Base-by-base conservation (phyloP, 2,888 invertebrate genomes). In the Apocheima hispidaria region DNA sequence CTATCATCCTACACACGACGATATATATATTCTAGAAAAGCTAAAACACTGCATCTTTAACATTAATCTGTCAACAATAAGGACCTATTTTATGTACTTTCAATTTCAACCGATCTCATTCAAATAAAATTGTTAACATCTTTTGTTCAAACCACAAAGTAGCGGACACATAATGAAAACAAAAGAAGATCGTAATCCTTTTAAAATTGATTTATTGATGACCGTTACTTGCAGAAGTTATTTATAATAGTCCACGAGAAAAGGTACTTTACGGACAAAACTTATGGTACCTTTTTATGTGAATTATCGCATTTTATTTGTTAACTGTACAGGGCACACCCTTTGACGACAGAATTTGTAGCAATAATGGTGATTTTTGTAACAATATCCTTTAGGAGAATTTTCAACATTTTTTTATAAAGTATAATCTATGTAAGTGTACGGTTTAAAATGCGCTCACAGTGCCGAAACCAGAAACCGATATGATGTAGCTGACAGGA, bases 101-200 rank as follows among this genome's bases (percentile, higher is more conserved):
- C 5, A 20, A 12, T 10, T 12, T 20, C 5, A 46, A 41, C 21
- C 38, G 33, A 36, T 50, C 43, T 33, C 6, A 30, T 36, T 38
- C 23, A 51, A 52, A 63, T 12, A 12, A 28, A 51, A 51, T 54
- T 54, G 53, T 65, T 65, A 26, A 65, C 70, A 64, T 67, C 71
- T 75, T 74, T 77, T 78, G 71, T 75, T 51, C 53, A 51, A 71
- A 77, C 77, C 79, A 74, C 77, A 78, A 64, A 75, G 63, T 69
- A 72, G 77, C 75, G 71, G 76, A 72, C 70, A 69, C 56, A 55
- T 65, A 66, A 72, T 62, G 76, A 74, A 83, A 80, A 87, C 83
- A 86, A 86, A 69, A 65, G 70, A 75, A 72, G 75, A 82, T 84
- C 73, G 84, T 84, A 85, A 87, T 82, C 84, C 84, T 81, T 86